Evolutionary conservation across 2,797 vertebrate genomes (phyloP).

Genomic region (Hippoglossus hippoglossus): DNA sequence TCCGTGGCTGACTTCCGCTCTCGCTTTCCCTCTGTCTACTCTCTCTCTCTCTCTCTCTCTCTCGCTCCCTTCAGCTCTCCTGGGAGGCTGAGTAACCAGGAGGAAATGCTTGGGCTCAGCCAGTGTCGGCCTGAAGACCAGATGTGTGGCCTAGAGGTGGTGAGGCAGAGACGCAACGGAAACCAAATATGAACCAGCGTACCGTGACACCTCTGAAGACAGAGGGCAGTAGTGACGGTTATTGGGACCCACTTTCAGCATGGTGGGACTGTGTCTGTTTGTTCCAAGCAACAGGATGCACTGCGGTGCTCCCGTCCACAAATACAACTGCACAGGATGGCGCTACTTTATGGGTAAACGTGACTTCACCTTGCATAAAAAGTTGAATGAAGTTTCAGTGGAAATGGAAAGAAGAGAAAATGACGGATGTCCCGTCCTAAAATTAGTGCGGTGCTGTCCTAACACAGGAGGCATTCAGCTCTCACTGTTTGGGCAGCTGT

Average conservation of each 20-base stretch:
- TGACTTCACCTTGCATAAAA: slow-evolving; percentile 62
- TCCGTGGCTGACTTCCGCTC: slow-evolving; percentile 81
- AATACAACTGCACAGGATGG: slow-evolving; percentile 37
- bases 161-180: slow-evolving; percentile 78
- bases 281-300: slow-evolving; percentile 58
- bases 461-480: slow-evolving; percentile 81
- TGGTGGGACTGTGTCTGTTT: slow-evolving; percentile 50
- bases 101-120: slow-evolving; percentile 84
- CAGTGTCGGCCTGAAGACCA: slow-evolving; percentile 81
- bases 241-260: slow-evolving; percentile 46
- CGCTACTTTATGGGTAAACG: slow-evolving; percentile 51
- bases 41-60: slow-evolving; percentile 38
- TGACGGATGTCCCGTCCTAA: slow-evolving; percentile 76
- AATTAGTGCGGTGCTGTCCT: slow-evolving; percentile 71
- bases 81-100: slow-evolving; percentile 83
- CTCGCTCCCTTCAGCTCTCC: slow-evolving; percentile 67
- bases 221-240: slow-evolving; percentile 65
- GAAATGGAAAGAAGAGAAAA: slow-evolving; percentile 74
- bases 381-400: slow-evolving; percentile 63
- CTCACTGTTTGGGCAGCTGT: slow-evolving; percentile 82
- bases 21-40: slow-evolving; percentile 41
- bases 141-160: slow-evolving; percentile 84
- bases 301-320: slow-evolving; percentile 32
- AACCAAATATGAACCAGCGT: slow-evolving; percentile 79
- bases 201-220: slow-evolving; percentile 73